Base-by-base conservation (phyloP, 1,140 invertebrate genomes). In the Neodiprion pinetum region DNA sequence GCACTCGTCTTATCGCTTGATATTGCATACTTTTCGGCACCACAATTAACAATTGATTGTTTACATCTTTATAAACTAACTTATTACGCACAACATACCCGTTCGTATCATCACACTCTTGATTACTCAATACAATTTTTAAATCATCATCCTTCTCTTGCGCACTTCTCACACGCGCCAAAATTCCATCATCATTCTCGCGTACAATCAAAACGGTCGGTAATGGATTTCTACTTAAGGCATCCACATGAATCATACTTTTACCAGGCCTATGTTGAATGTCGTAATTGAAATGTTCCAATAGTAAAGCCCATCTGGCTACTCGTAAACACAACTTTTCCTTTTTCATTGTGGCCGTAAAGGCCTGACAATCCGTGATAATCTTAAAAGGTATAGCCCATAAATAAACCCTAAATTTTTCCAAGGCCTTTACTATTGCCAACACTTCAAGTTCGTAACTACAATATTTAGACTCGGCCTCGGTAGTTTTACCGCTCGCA, bases 391-490 rank as follows among this genome's bases (percentile, higher is more conserved):
- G 7, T 4, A 28, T 69, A 5, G 72, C 68, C 40, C 82, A 74
- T 12, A 90, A 74, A 77, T 87, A 91, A 21, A 84, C 78, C 11
- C 81, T 72, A 77, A 89, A 89, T 50, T 83, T 79, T 73, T 84
- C 77, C 7, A 90, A 82, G 1, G 86, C 85, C 75, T 83, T 80
- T 0, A 90, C 80, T n/a, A 90, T 80, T 17, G 89, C 88, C 5
- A 90, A 73, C 47, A 82, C 84, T 83, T 90, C 89, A n/a, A 85
- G 77, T 74, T 90, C 86, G 12, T 85, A 86, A 47, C 81, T 78
- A 73, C 87, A 90, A 9, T 86, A 81, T 14, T 66, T 75, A 80
- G 91, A 88, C 47, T 81, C 75, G 23, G 72, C 70, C 9, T 71
- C 77, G 10, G 88, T 75, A 28, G 74, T 74, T 48, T 50, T 71